A percentile compares a stretch with the other conserved stretches of the same genome.
phyloP scores from a whole-genome alignment of 2,888 invertebrate species.

The Deilephila elpenor region DNA sequence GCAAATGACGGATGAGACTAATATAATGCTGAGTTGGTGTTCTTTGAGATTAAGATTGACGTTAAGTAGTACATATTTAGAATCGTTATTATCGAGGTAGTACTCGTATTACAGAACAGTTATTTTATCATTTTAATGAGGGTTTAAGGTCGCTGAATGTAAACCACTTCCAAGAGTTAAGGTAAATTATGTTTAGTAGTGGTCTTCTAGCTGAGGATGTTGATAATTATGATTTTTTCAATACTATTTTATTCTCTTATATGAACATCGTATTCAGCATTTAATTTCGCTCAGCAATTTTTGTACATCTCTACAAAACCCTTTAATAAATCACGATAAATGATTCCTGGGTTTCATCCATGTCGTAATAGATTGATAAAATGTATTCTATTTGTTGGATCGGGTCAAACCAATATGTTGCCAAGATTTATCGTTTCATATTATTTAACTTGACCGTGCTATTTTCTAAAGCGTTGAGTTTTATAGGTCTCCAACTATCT shows the following conservation, averaged over 20 bases:
- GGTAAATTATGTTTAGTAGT: too few species aligned
- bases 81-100: too few species aligned
- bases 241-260: too few species aligned
- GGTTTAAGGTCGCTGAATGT: too few species aligned
- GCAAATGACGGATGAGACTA: constrained; percentile 2
- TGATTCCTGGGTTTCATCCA: background rate
- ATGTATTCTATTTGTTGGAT: constrained; percentile 15
- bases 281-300: background rate
- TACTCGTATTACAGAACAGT: too few species aligned
- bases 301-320: background rate
- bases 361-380: constrained; percentile 7
- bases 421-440: constrained; percentile 15
- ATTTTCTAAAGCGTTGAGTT: background rate
- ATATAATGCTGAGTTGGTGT: background rate
- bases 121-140: too few species aligned
- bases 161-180: too few species aligned
- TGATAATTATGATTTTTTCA: too few species aligned
- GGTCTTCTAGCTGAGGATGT: too few species aligned
- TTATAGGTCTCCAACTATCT: too few species aligned
- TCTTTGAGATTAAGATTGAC: background rate
- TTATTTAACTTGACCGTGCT: constrained; percentile 1
- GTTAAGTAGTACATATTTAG: background rate
- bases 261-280: background rate
- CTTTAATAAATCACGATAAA: constrained; percentile 13
- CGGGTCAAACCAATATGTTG: constrained; percentile 15